Evolutionary conservation across 2,888 invertebrate species (phyloP).

Genomic region (Drosophila pegasa): DNA sequence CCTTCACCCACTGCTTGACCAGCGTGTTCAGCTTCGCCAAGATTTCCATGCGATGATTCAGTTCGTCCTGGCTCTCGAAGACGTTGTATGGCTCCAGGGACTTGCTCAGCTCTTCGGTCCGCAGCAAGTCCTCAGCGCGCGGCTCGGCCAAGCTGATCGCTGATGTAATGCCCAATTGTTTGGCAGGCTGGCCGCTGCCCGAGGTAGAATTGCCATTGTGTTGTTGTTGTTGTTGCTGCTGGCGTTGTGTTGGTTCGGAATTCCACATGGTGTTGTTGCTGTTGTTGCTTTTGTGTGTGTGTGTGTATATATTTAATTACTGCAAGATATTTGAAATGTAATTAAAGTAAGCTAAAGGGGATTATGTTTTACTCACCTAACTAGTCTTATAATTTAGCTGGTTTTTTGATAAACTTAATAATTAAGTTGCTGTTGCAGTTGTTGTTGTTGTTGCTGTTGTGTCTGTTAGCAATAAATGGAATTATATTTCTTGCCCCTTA

Average conservation of each 20-base stretch:
- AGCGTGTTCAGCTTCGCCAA: conserved; percentile 94
- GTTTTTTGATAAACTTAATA: conserved; percentile 38
- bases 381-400: conserved; percentile 45
- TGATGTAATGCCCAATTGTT: conserved; percentile 93
- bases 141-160: conserved; percentile 95
- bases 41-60: conserved; percentile 95
- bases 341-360: not conserved
- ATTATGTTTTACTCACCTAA: conserved; percentile 45
- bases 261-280: conserved; percentile 82
- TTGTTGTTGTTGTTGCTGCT: conserved; percentile 69
- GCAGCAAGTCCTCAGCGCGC: conserved; percentile 89
- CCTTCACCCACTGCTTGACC: conserved; percentile 97
- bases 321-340: conserved; percentile 14
- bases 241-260: conserved; percentile 78
- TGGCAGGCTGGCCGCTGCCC: conserved; percentile 63
- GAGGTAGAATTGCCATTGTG: conserved; percentile 81
- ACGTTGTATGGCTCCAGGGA: conserved; percentile 94
- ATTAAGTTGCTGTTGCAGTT: conserved; percentile 39
- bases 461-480: conserved; percentile 59
- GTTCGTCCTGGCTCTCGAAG: conserved; percentile 95
- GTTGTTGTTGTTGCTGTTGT: conserved; percentile 23
- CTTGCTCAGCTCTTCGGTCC: conserved; percentile 90
- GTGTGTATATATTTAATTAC: conserved; percentile 48
- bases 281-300: conserved; percentile 9
- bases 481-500: conserved; percentile 53